Percentiles rank a stretch among this genome's conserved stretches.
phyloP scores from a whole-genome alignment of 2,888 invertebrate genomes.

The Tortricodes alternella region DNA sequence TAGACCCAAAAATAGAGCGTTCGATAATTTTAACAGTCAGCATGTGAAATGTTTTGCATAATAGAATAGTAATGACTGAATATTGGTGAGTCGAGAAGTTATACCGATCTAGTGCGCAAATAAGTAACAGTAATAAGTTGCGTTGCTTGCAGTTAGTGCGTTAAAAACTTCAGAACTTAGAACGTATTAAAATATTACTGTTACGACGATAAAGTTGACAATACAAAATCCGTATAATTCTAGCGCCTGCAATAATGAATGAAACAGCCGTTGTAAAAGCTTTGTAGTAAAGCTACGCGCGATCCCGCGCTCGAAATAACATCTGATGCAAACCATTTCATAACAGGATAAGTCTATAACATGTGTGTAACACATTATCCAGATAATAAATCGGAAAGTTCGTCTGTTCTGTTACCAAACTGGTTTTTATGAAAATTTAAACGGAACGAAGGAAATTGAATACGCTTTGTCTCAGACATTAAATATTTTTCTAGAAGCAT shows the following conservation, averaged over 20 bases:
- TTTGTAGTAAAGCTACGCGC: constrained; percentile 8
- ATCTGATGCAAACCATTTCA: constrained; percentile 20
- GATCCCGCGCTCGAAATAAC: constrained; percentile 17
- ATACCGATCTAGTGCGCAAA: too few species aligned
- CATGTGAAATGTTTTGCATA: too few species aligned
- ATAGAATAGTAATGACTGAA: too few species aligned
- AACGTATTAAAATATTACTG: too few species aligned
- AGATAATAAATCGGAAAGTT: not conserved
- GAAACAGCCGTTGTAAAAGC: constrained; percentile 12
- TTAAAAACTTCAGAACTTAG: too few species aligned
- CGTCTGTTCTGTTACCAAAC: not conserved
- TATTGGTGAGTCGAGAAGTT: too few species aligned
- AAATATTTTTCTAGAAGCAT: too few species aligned
- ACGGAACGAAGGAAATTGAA: not conserved
- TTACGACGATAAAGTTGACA: not conserved
- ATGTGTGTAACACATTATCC: constrained; percentile 8
- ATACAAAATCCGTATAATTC: not conserved
- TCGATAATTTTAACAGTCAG: too few species aligned
- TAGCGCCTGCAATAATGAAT: constrained; percentile 5
- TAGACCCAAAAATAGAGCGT: too few species aligned
- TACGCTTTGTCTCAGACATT: too few species aligned
- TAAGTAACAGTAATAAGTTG: too few species aligned
- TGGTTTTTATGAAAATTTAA: not conserved
- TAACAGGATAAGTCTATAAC: constrained; percentile 12
- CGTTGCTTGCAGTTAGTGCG: too few species aligned